These are phyloP conservation scores for Prolemur simus DNA, from an alignment of 2,113 vertebrate species.

Conservation along the genomic window DNA sequence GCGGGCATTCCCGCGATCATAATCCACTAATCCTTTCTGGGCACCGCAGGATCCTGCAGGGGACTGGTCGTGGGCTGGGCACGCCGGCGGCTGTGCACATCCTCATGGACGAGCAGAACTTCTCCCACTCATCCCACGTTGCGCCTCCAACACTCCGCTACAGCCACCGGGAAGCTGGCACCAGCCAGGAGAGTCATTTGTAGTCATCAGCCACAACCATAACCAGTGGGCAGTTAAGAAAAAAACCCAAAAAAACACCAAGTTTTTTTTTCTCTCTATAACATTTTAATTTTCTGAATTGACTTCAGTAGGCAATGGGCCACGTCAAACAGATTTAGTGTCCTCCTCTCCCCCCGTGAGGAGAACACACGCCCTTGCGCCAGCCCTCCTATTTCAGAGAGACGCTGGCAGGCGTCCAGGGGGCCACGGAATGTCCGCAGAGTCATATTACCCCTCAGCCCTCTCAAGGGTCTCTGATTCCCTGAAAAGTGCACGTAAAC, in stretches of 20 bases:
- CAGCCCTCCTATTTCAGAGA: neutral
- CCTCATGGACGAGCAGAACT: rapidly evolving
- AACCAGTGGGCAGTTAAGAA: neutral
- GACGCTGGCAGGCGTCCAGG: neutral
- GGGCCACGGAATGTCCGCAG: neutral
- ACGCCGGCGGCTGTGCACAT: rapidly evolving
- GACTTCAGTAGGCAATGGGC: neutral
- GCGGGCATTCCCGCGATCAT: neutral
- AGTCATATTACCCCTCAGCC: rapidly evolving
- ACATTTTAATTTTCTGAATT: neutral
- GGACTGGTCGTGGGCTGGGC: rapidly evolving
- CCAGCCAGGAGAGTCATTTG: neutral
- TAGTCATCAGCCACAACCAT: neutral
- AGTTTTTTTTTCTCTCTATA: neutral
- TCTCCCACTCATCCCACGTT: neutral
- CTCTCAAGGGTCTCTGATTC: neutral
- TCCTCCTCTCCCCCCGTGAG: rapidly evolving
- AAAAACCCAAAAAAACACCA: too few relatives aligned
- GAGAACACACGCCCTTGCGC: neutral
- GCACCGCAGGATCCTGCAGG: rapidly evolving
- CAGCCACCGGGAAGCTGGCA: neutral
- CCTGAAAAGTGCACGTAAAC: neutral
- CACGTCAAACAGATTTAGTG: neutral
- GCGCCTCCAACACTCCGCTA: neutral
- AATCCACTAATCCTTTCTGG: rapidly evolving